Evolutionary conservation across 2,113 vertebrate species (phyloP), one percentile per base, ranked within the genome.

Genomic region (Carassius gibelio): DNA sequence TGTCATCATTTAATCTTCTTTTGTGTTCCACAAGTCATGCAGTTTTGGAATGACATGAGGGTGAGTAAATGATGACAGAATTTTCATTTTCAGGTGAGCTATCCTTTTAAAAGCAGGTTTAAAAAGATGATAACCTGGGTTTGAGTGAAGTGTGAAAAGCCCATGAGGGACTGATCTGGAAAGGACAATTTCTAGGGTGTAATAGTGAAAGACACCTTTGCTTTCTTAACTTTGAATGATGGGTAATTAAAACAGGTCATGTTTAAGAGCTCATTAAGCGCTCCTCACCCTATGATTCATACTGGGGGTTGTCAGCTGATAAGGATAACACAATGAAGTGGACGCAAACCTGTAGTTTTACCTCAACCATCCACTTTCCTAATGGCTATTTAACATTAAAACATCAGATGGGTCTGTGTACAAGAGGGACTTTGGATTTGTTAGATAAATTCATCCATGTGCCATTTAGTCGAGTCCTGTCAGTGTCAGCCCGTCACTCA

Each of bases 391-490:
- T 85, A 80, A 78, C 30, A 55, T 68, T 57, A 21, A 21, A 30
- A 42, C 23, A 50, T 66, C 55, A 72, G 52, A 72, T 83, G 5
- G 81, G 34, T 36, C 42, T 42, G 42, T 57, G 57, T 74, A 45
- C 38, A 69, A 30, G 30, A 23, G 42, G 45, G 62, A 85, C 69
- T 90, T 92, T 81, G 48, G n/a, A 86, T 90, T 94, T 91, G 91
- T 94, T 94, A 94, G 92, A 91, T 91, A 89, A 92, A 94, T 94
- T 93, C 92, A 86, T 87, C 88, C 90, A 89, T 91, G 91, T 95
- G 94, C 93, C 93, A 93, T 91, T 92, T 93, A 88, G 66, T n/a
- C 13, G 19, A 82, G 23, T 64, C 23, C 55, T 75, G 89, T 52
- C 87, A 72, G 68, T 72, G 81, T 90, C 90, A 91, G 88, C 90